Evolutionary conservation across 2,888 invertebrate species (phyloP).

Genomic region (Cryptophagus acutangulus): DNA sequence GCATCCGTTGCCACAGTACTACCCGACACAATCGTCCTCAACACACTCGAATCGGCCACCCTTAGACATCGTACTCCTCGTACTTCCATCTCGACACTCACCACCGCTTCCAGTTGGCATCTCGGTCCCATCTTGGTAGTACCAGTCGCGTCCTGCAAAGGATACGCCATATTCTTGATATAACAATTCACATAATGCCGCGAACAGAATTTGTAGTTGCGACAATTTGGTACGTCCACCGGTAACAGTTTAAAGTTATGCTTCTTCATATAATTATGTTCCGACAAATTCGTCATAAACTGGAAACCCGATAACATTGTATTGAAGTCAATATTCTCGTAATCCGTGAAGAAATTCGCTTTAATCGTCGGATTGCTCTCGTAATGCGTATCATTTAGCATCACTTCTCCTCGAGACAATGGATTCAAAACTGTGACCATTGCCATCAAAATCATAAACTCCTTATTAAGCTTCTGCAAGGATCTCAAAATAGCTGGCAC

Average conservation of each 20-base stretch:
- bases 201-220: constrained; percentile 41
- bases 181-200: constrained; percentile 52
- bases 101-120: constrained; percentile 42
- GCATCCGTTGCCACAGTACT: constrained; percentile 53
- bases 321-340: constrained; percentile 29
- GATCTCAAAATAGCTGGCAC: constrained; percentile 29
- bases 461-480: constrained; percentile 31
- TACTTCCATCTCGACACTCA: constrained; percentile 45
- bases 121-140: constrained; percentile 42
- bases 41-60: constrained; percentile 48
- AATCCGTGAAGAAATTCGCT: constrained; percentile 59
- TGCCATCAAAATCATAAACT: constrained; percentile 31
- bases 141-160: constrained; percentile 25
- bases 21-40: constrained; percentile 40
- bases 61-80: constrained; percentile 46
- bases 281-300: constrained; percentile 27
- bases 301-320: constrained; percentile 27
- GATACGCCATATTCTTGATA: constrained; percentile 35
- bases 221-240: constrained; percentile 44
- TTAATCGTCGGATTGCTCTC: constrained; percentile 37
- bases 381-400: constrained; percentile 52
- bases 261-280: constrained; percentile 13
- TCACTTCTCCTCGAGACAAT: constrained; percentile 45
- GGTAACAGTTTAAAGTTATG: constrained; percentile 41
- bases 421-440: constrained; percentile 47